Evolutionary conservation across 2,113 vertebrate species (phyloP), one percentile per base, ranked within the genome.

Genomic region (Sceloporus tristichus): DNA sequence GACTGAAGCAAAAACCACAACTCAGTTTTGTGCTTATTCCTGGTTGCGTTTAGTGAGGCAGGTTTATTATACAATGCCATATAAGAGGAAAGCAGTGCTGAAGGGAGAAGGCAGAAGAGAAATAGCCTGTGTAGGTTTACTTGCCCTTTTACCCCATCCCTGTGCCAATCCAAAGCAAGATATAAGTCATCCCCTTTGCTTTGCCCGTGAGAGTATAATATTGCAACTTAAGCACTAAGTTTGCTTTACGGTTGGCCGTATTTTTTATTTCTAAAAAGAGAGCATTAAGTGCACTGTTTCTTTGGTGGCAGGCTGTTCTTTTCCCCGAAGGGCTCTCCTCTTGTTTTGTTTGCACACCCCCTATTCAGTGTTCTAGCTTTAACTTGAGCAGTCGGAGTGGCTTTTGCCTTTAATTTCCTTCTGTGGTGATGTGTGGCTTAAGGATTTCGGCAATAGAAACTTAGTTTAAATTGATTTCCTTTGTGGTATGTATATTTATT

Each of bases 391-490:
- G 91, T 95, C 93, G 94, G 92, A 95, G 81, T 90, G 93, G 94
- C 95, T 97, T 96, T 70, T 95, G 68, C 91, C 89, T 96, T 97
- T 95, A 83, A 29, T 90, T 96, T 96, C 94, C 91, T 93, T 91
- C 92, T 34, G 0, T 91, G 92, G 92, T 94, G 92, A 90, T 0
- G n/a, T 92, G 82, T 95, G 94, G 94, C 93, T 93, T 90, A 27
- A 89, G 84, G 53, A 48, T 84, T 89, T 73, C 88, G 0, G 85
- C 89, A 38, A 89, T 89, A 94, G 79, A 92, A 93, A 82, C 71
- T 82, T 89, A 94, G 93, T 94, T 38, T 40, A 68, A 75, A 23
- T 73, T 27, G 1, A 25, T 34, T 40, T 53, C 38, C 84, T 86
- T 94, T 92, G 94, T 92, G 54, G 89, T 90, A 93, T 62, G 59